phyloP scores from a whole-genome alignment of 2,113 vertebrate species.

The Cromileptes altivelis region DNA sequence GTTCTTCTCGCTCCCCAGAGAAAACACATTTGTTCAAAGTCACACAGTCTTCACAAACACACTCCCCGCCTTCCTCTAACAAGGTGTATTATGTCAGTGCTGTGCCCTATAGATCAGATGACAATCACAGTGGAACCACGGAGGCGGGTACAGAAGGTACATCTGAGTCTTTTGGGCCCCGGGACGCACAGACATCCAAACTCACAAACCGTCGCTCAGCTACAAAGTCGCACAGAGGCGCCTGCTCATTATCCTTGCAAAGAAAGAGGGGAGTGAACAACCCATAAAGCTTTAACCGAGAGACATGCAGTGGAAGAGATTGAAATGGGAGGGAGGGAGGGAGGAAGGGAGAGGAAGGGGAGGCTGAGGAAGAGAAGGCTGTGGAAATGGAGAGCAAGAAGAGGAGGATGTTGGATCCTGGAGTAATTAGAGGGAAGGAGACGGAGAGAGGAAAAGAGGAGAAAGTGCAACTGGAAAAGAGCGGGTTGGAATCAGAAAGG shows the following conservation, averaged over 20 bases:
- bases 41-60: constrained; percentile 62
- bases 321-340: constrained; percentile 44
- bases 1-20: constrained; percentile 61
- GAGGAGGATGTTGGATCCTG: constrained; percentile 66
- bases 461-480: constrained; percentile 64
- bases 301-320: constrained; percentile 63
- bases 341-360: constrained; percentile 30
- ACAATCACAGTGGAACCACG: constrained; percentile 74
- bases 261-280: constrained; percentile 70
- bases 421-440: constrained; percentile 77
- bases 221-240: constrained; percentile 77
- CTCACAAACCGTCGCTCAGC: constrained; percentile 71
- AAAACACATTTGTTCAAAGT: constrained; percentile 79
- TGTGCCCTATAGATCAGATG: constrained; percentile 78
- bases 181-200: constrained; percentile 68
- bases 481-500: constrained; percentile 35
- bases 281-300: constrained; percentile 78
- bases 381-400: constrained; percentile 68
- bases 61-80: constrained; percentile 70
- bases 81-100: constrained; percentile 77
- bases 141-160: constrained; percentile 68
- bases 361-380: constrained; percentile 43
- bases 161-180: constrained; percentile 75
- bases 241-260: constrained; percentile 80
- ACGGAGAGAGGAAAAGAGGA: constrained; percentile 39